Evolutionary conservation across 2,113 vertebrate genomes (phyloP), one percentile per base, ranked within the genome.

Genomic region (Dicentrarchus labrax): DNA sequence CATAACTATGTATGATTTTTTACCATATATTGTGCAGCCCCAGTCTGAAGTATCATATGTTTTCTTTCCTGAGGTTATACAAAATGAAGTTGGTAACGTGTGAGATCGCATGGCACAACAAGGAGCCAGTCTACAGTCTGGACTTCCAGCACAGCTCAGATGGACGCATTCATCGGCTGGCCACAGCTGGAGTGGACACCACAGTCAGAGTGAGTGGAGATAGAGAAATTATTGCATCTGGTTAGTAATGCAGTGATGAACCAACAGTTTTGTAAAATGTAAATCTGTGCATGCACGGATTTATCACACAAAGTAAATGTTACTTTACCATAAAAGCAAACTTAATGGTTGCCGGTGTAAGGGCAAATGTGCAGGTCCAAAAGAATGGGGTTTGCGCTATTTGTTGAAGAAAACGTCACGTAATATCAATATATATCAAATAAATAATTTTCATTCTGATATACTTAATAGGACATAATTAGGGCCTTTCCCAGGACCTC

Each of bases 31-130:
- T 30, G 30, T 30, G 30, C 30, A 30, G 30, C 30, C 2, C 1
- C 4, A 30, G 30, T 30, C 30, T 30, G 30, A 30, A 30, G 30
- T 13, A 12, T 8, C 10, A 3, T 62, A 9, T 71, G 22, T 85
- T 10, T 51, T 10, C 1, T 3, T 16, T 19, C 57, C 7, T 2
- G 8, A 77, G 38, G 50, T 72, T 11, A 54, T 15, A 13, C 9
- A 93, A 82, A 50, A 99, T 99, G 98, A 99, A 99, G 92, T 97
- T 99, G 61, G 96, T 98, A 84, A 99, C 98, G 0, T 98, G 98
- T 92, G 98, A 99, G 69, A 99, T 99, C 24, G 97, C 96, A 0
- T 99, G 98, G 98, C 98, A 99, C 78, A 99, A 99, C 82, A 99
- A 98, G 85, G 98, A 99, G 88, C 98, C 98, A 0, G 96, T 99